These are phyloP conservation scores for Hylaeus volcanicus DNA, from an alignment of 1,140 invertebrate species.

Conservation along the genomic window DNA sequence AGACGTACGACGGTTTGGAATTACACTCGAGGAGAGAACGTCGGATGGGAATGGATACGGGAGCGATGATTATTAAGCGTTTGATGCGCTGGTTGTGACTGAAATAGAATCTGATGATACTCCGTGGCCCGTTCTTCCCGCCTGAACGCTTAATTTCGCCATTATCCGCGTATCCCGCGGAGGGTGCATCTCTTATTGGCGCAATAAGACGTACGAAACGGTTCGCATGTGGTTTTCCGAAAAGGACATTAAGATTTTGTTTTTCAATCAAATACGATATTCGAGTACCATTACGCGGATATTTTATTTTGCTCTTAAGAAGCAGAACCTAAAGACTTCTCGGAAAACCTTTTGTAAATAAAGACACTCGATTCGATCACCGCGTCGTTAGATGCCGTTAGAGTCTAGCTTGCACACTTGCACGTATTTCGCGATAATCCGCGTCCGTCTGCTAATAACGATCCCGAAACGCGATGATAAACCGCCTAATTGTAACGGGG, in stretches of 20 bases:
- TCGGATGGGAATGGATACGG: background rate
- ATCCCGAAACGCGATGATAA: constrained; percentile 31
- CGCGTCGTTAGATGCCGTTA: constrained; percentile 39
- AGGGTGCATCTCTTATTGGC: background rate
- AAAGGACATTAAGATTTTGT: background rate
- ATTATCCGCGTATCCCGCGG: background rate
- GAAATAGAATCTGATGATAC: constrained; percentile 5
- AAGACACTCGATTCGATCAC: no score
- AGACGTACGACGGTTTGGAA: background rate
- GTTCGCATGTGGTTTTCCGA: no score
- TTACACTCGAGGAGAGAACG: background rate
- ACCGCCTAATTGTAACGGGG: constrained; percentile 39
- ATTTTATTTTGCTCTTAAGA: no score
- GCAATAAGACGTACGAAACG: background rate
- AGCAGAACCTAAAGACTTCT: no score
- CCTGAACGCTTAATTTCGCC: constrained; percentile 6
- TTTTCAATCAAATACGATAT: background rate
- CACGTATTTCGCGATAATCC: constrained; percentile 1
- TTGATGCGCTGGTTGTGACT: background rate
- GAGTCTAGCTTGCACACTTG: background rate
- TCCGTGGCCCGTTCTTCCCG: background rate
- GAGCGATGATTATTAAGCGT: background rate
- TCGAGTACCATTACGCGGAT: no score
- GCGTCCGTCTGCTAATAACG: constrained; percentile 2
- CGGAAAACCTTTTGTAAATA: no score